Conservation (phyloP, 2,113 vertebrate genomes). For the Stigmatopora argus region DNA sequence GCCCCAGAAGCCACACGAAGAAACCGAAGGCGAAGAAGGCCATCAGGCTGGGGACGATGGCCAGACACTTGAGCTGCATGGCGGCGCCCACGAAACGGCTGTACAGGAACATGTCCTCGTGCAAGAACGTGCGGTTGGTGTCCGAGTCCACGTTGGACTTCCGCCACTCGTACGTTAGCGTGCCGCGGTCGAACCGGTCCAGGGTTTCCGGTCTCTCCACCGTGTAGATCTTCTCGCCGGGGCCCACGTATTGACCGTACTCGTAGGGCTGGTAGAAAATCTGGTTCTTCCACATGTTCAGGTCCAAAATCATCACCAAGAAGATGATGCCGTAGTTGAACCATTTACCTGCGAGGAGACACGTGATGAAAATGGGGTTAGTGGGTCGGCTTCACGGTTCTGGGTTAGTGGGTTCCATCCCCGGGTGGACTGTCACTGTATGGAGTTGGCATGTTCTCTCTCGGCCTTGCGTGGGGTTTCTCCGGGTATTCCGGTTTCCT, state of each 20-base stretch:
- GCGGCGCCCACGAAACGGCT: slow-evolving; percentile 87
- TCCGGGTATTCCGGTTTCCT: too few species aligned
- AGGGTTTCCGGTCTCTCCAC: slow-evolving; percentile 90
- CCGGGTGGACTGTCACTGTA: too few species aligned
- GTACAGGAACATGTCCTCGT: slow-evolving; percentile 88
- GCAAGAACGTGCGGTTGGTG: slow-evolving; percentile 81
- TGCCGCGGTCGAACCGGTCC: slow-evolving; percentile 85
- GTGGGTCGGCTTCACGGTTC: too few species aligned
- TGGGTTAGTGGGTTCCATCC: too few species aligned
- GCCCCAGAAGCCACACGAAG: slow-evolving; percentile 91
- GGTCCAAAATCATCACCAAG: slow-evolving; percentile 93
- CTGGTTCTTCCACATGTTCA: slow-evolving; percentile 99
- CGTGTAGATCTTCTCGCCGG: slow-evolving; percentile 92
- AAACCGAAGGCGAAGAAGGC: slow-evolving; percentile 93
- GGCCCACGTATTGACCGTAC: slow-evolving; percentile 94
- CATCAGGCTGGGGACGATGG: slow-evolving; percentile 88
- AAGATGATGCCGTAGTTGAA: slow-evolving; percentile 99
- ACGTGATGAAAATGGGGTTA: neutral
- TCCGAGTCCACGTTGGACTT: slow-evolving; percentile 78
- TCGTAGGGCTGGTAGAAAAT: slow-evolving; percentile 98
- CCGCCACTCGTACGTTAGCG: slow-evolving; percentile 88
- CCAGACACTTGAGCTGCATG: slow-evolving; percentile 89
- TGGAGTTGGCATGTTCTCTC: too few species aligned
- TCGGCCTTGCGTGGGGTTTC: too few species aligned
- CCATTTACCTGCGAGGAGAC: slow-evolving; percentile 85